phyloP scores from a whole-genome alignment of 1,140 invertebrate genomes.

The Gryon sp. region DNA sequence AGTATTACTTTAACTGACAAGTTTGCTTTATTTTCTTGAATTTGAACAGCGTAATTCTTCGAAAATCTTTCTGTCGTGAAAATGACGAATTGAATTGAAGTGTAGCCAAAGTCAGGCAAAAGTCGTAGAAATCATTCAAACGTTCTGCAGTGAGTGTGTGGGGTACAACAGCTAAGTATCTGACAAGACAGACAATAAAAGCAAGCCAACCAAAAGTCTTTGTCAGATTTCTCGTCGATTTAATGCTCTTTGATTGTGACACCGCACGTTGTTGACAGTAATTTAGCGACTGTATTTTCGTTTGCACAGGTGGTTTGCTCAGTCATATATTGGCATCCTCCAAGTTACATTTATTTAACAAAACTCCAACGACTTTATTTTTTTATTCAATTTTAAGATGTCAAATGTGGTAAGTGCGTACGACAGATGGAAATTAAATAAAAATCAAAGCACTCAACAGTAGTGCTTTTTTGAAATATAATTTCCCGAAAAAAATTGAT shows the following conservation, averaged over 20 bases:
- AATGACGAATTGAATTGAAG: constrained; percentile 4
- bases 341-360: background rate
- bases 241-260: background rate
- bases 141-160: background rate
- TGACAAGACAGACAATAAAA: constrained; percentile 9
- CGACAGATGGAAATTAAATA: no score
- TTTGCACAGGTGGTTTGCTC: constrained; percentile 20
- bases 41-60: background rate
- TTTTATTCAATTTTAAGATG: constrained; percentile 2
- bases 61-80: background rate
- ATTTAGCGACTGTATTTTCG: constrained; percentile 8
- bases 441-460: no score
- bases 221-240: background rate
- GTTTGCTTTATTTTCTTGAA: no score
- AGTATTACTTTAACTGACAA: background rate
- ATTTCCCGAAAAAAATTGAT: no score
- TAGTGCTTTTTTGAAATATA: no score
- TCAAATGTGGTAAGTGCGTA: background rate
- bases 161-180: background rate
- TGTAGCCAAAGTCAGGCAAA: constrained; percentile 5
- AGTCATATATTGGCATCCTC: constrained; percentile 16
- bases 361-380: constrained; percentile 3
- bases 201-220: background rate
- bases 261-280: background rate
- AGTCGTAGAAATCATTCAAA: constrained; percentile 22